Evolutionary conservation across 2,797 vertebrate genomes (phyloP).

Genomic region (Thalassophryne amazonica): DNA sequence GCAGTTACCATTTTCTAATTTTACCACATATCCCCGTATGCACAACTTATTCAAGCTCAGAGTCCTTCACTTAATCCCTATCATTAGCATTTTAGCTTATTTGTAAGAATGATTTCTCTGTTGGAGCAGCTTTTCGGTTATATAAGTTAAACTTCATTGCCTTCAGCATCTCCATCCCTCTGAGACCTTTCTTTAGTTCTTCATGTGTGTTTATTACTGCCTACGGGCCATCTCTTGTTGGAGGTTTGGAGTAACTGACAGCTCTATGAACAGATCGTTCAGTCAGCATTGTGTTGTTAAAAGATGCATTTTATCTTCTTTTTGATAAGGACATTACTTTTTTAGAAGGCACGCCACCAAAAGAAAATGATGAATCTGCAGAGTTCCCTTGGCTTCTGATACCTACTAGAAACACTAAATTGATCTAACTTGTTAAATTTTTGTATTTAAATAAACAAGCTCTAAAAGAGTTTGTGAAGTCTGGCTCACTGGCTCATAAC

Average conservation of each 20-base stretch:
- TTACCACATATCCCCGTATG: conserved; percentile 6
- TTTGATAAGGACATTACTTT: too few relatives aligned
- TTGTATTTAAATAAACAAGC: too few relatives aligned
- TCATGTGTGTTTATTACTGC: neutral
- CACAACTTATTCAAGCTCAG: conserved; percentile 14
- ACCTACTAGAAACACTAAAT: too few relatives aligned
- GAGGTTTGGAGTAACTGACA: neutral
- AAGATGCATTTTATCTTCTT: too few relatives aligned
- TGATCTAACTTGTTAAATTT: too few relatives aligned
- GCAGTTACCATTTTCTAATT: conserved; percentile 20
- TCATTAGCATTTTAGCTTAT: conserved; percentile 16
- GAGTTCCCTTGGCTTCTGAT: too few relatives aligned
- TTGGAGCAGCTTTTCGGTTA: conserved; percentile 18
- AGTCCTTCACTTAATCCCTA: conserved; percentile 18
- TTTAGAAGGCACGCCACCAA: too few relatives aligned
- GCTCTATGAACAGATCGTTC: neutral
- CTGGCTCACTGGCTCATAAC: too few relatives aligned
- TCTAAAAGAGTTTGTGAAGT: too few relatives aligned
- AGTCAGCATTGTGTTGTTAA: neutral
- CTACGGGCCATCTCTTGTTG: neutral
- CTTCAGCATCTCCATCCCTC: neutral
- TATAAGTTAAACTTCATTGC: conserved; percentile 2
- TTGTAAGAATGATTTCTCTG: conserved; percentile 21
- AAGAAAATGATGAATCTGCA: too few relatives aligned
- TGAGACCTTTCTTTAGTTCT: conserved; percentile 1